A percentile compares a stretch with the other conserved stretches of the same genome.
phyloP scores from a whole-genome alignment of 2,888 invertebrate species.

The Tineola bisselliella region DNA sequence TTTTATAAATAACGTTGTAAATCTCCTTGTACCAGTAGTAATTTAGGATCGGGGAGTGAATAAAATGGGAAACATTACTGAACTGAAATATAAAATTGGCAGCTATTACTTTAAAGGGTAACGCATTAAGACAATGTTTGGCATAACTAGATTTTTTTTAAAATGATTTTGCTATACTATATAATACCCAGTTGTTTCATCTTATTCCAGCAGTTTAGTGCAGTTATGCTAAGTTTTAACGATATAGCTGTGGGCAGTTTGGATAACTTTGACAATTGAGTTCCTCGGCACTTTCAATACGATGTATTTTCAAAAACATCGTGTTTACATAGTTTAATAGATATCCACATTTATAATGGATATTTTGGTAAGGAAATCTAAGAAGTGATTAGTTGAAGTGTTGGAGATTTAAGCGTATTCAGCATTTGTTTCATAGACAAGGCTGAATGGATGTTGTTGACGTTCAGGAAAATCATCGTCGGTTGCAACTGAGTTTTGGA shows the following conservation, averaged over 20 bases:
- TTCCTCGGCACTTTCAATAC: not conserved
- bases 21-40: constrained; percentile 8
- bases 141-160: no score
- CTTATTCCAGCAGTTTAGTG: not conserved
- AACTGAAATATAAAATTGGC: not conserved
- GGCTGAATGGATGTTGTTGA: constrained; percentile 11
- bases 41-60: constrained; percentile 9
- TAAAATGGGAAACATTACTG: constrained; percentile 13
- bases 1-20: not conserved
- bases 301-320: no score
- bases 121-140: not conserved
- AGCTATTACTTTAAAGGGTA: constrained; percentile 10
- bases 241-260: not conserved
- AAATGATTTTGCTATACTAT: no score
- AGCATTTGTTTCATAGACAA: constrained; percentile 2
- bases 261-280: not conserved
- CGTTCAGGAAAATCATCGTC: not conserved
- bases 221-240: not conserved
- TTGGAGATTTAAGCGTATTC: not conserved
- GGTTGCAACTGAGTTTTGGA: not conserved
- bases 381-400: not conserved
- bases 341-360: no score
- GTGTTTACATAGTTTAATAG: no score
- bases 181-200: no score
- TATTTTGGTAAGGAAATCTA: no score